phyloP scores from a whole-genome alignment of 1,140 invertebrate species.

The Olivierus martensii region DNA sequence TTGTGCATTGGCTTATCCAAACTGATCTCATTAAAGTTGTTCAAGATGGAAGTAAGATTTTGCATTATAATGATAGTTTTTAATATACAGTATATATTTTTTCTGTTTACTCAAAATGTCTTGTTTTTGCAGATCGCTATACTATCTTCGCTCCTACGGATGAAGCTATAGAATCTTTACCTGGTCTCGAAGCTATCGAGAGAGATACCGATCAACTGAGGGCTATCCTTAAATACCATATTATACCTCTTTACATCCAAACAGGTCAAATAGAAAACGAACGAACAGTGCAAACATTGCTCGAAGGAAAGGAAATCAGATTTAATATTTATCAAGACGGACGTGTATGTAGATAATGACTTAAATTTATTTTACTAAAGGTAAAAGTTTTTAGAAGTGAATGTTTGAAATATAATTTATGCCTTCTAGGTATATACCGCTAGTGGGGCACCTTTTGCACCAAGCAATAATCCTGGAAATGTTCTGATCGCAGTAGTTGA shows the following conservation, averaged over 20 bases:
- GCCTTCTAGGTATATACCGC: too few species aligned
- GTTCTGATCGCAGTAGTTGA: conserved; percentile 30
- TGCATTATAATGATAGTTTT: background rate
- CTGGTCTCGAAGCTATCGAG: conserved; percentile 18
- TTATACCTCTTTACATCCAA: conserved; percentile 22
- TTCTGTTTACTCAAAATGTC: background rate
- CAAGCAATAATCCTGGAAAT: conserved; percentile 14
- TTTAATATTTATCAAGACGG: conserved; percentile 25
- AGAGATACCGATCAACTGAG: conserved; percentile 20
- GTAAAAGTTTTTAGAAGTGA: too few species aligned
- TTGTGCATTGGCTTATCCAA: conserved; percentile 8
- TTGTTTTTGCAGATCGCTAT: conserved; percentile 19
- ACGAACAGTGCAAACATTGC: conserved; percentile 19
- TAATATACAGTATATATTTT: background rate
- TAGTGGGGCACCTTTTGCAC: too few species aligned
- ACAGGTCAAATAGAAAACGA: conserved; percentile 24
- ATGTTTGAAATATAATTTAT: too few species aligned
- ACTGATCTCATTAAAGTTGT: conserved; percentile 8
- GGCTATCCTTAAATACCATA: conserved; percentile 30
- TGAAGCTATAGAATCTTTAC: conserved; percentile 31
- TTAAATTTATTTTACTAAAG: too few species aligned
- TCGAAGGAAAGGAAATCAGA: conserved; percentile 19
- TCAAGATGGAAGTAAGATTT: conserved; percentile 11
- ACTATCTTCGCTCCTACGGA: conserved; percentile 40
- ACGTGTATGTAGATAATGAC: conserved; percentile 16